Conservation (phyloP, 1,140 invertebrate species). For the Prorops nasuta region DNA sequence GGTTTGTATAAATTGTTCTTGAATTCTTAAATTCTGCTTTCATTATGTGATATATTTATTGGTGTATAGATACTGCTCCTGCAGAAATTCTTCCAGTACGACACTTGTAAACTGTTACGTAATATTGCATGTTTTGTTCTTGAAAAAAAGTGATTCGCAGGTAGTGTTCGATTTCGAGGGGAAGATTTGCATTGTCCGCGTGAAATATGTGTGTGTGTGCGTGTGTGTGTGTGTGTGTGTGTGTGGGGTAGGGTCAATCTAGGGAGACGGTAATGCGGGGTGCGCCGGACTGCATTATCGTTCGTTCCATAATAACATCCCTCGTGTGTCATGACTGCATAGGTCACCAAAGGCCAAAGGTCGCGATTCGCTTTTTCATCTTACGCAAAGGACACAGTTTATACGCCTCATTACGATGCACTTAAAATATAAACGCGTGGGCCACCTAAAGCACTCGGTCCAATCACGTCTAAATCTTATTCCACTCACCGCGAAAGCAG, state of each 20-base stretch:
- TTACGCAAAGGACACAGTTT: slow-evolving; percentile 21
- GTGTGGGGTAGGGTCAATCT: slow-evolving; percentile 31
- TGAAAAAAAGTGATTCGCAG: too few species aligned
- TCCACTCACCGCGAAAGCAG: too few species aligned
- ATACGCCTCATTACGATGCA: slow-evolving; percentile 33
- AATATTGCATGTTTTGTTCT: too few species aligned
- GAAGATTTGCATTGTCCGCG: slow-evolving; percentile 21
- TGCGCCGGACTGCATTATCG: slow-evolving; percentile 34
- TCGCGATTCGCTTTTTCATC: slow-evolving; percentile 22
- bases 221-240: too few species aligned
- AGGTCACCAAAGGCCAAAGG: slow-evolving; percentile 31
- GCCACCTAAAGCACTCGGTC: neutral
- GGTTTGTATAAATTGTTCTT: too few species aligned
- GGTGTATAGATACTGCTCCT: too few species aligned
- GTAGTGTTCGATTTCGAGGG: slow-evolving; percentile 22
- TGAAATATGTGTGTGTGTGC: too few species aligned
- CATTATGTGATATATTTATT: too few species aligned
- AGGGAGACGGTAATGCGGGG: slow-evolving; percentile 27
- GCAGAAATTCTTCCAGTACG: too few species aligned
- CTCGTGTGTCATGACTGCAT: slow-evolving; percentile 30
- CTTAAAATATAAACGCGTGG: slow-evolving; percentile 13
- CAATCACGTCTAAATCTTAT: too few species aligned
- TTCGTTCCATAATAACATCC: slow-evolving; percentile 36
- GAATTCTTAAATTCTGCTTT: too few species aligned
- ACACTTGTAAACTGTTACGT: too few species aligned